Base-by-base conservation (phyloP, 1,140 invertebrate species). In the Ceratina calcarata region DNA sequence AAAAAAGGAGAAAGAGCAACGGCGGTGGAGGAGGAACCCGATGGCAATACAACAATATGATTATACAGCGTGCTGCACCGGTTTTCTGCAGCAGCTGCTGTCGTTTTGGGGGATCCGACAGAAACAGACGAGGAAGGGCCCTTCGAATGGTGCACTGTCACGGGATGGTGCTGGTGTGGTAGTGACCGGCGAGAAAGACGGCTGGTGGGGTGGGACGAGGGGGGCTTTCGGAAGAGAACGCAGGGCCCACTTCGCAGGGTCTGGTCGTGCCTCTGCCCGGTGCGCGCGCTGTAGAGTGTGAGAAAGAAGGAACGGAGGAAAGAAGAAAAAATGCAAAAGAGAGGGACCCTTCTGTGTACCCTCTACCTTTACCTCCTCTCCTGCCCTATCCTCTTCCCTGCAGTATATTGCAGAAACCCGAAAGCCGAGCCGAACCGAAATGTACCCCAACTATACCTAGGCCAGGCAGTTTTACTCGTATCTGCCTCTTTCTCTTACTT, bases 21-120 rank as follows among this genome's bases (percentile, higher is more conserved):
- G 60, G 61, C 62, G 70, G 75, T 45, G 85, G 72, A 73, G 80
- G 80, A 77, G 71, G 80, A 77, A 66, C 64, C 65, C 70, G 79
- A 81, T 80, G 80, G 84, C 80, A 85, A 80, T 78, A 86, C 85
- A 86, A 90, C 86, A 91, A 89, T 90, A 86, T 91, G 88, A 90
- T 87, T 87, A 87, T 89, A 88, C 73, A 66, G 75, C 84, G 75
- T 84, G 88, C 86, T 87, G 88, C 90, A 90, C 89, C 89, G 89
- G 89, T 90, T 89, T 88, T 89, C 88, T 90, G 87, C 89, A 85
- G 88, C 86, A 87, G 84, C 87, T 89, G 72, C 76, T 66, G 80
- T 74, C 77, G 85, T 83, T 90, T 90, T 89, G 82, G 82, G 85
- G 88, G 88, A 88, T 89, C 86, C 83, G 68, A 81, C 83, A 77